Evolutionary conservation across 2,888 invertebrate genomes (phyloP).

Genomic region (Eilema caniola): DNA sequence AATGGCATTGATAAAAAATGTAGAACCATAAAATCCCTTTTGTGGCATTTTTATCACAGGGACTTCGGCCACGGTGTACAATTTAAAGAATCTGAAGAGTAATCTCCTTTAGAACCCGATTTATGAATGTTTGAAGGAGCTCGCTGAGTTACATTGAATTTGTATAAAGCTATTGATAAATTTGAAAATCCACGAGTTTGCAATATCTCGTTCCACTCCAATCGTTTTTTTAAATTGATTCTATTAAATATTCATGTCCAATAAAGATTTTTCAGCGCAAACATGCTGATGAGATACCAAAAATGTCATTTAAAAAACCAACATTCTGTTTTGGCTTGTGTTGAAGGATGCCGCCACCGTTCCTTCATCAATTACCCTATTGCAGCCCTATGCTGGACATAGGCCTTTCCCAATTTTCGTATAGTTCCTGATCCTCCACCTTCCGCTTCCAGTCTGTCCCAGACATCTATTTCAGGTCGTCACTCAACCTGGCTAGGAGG

Average conservation of each 20-base stretch:
- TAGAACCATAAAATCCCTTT: not conserved
- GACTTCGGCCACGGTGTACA: not conserved
- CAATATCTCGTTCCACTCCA: not conserved
- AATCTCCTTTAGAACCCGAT: not conserved
- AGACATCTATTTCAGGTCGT: too few relatives aligned
- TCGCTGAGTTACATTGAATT: not conserved
- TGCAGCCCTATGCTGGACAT: too few relatives aligned
- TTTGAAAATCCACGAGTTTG: not conserved
- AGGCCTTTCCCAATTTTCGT: too few relatives aligned
- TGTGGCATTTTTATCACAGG: not conserved
- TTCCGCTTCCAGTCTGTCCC: too few relatives aligned
- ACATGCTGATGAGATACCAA: too few relatives aligned
- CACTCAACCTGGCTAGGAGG: too few relatives aligned
- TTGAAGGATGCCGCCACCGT: too few relatives aligned
- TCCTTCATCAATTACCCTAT: too few relatives aligned
- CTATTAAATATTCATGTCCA: not conserved
- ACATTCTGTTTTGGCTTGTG: too few relatives aligned
- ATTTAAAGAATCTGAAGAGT: not conserved
- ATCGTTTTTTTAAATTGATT: not conserved
- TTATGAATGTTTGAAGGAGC: not conserved
- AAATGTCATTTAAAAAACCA: too few relatives aligned
- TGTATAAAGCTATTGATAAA: not conserved
- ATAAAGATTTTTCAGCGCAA: not conserved
- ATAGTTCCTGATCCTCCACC: too few relatives aligned
- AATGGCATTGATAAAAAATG: not conserved